Base-by-base conservation (phyloP, 2,888 invertebrate species). In the Galeopsomyia nigrocyanea region DNA sequence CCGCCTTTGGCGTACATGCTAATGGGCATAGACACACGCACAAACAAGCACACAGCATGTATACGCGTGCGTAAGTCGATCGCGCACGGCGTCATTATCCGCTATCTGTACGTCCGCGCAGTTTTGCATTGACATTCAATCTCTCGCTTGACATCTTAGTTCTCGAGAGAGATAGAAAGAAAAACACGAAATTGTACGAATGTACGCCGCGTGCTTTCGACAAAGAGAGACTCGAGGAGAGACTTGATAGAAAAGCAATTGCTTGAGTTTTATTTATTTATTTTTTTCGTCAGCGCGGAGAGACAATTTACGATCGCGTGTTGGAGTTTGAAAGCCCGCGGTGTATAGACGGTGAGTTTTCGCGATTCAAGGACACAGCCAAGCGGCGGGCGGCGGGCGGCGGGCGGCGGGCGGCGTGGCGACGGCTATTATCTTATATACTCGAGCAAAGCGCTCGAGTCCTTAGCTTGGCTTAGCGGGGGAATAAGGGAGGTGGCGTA, bases 371-470 rank as follows among this genome's bases (percentile, higher is more conserved):
- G 39, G 64, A 64, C 64, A n/a, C 55, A n/a, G n/a, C 50, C 50
- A 14, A 31, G n/a, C 21, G 39, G 46, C n/a, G n/a, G n/a, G n/a
- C n/a, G n/a, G n/a, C n/a, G n/a, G n/a, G n/a, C n/a, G n/a, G n/a
- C n/a, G n/a, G n/a, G n/a, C n/a, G n/a, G n/a, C n/a, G n/a, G n/a
- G n/a, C n/a, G n/a, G n/a, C n/a, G n/a, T n/a, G n/a, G n/a, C n/a
- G n/a, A n/a, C n/a, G n/a, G n/a, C 39, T 53, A 63, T 63, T 63
- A 63, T 63, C 63, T 63, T 63, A 63, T 63, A 22, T 63, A 50
- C 53, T 63, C 39, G 7, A 31, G 31, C 53, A 31, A 53, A 64
- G 46, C 22, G 53, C 39, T 46, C 63, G 64, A 64, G 22, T 55
- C 46, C 46, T 64, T 16, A 55, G 39, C 53, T n/a, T n/a, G n/a